Evolutionary conservation across 1,140 invertebrate species (phyloP).

Genomic region (Drosophila burlai): DNA sequence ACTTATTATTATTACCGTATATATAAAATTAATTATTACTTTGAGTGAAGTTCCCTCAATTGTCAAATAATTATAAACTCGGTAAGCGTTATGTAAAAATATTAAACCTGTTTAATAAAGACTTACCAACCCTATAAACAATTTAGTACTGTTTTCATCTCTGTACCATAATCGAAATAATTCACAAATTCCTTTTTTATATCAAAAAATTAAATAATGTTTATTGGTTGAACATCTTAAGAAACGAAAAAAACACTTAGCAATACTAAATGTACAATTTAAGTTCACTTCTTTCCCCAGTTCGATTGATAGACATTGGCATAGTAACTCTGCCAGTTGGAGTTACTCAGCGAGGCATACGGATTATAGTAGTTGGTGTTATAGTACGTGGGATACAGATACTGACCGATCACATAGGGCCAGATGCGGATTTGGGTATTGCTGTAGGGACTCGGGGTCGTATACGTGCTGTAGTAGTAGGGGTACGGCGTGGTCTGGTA

Average conservation of each 20-base stretch:
- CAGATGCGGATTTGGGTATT: slow-evolving; percentile 68
- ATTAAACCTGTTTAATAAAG: background rate
- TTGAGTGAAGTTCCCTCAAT: background rate
- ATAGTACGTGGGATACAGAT: slow-evolving; percentile 70
- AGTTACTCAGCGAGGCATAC: slow-evolving; percentile 53
- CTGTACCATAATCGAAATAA: background rate
- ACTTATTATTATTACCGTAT: background rate
- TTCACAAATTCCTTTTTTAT: background rate
- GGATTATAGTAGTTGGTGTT: slow-evolving; percentile 68
- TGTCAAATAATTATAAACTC: background rate
- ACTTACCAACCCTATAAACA: background rate
- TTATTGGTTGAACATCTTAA: slow-evolving; percentile 34
- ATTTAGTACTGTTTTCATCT: background rate
- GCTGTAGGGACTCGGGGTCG: slow-evolving; percentile 46
- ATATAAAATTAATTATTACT: background rate
- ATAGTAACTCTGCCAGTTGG: slow-evolving; percentile 67
- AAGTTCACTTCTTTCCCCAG: slow-evolving; percentile 59
- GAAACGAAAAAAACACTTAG: slow-evolving; percentile 12
- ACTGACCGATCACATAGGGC: slow-evolving; percentile 79
- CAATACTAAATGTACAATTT: background rate
- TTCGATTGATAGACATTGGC: slow-evolving; percentile 61
- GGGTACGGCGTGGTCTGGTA: slow-evolving; percentile 62
- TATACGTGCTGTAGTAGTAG: slow-evolving; percentile 60
- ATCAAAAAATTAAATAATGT: slow-evolving; percentile 13
- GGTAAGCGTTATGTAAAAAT: background rate